phyloP scores from a whole-genome alignment of 2,888 invertebrate species.

The Cylindroiulus punctatus region DNA sequence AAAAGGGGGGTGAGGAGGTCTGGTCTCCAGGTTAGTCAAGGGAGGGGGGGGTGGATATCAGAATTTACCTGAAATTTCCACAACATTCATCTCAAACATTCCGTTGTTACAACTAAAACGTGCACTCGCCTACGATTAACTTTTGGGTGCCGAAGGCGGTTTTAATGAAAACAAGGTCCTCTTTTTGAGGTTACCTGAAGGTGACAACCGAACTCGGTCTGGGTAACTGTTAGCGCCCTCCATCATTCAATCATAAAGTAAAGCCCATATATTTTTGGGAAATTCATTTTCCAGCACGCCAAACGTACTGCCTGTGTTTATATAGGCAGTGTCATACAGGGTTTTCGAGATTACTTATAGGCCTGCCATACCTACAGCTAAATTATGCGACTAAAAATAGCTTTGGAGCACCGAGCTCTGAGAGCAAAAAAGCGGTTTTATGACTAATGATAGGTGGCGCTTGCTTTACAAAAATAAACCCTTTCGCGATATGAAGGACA shows the following conservation, averaged over 20 bases:
- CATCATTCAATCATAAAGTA: conserved; percentile 34
- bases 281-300: neutral
- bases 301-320: neutral
- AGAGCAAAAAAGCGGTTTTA: conserved; percentile 16
- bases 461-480: conserved; percentile 25
- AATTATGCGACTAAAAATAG: conserved; percentile 36
- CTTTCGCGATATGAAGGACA: conserved; percentile 11
- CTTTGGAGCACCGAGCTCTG: conserved; percentile 1
- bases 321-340: neutral
- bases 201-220: conserved; percentile 39
- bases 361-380: conserved; percentile 22
- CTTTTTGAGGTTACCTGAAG: conserved; percentile 51
- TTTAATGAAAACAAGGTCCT: conserved; percentile 54
- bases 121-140: conserved; percentile 51
- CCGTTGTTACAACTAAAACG: conserved; percentile 42
- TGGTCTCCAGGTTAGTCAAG: neutral
- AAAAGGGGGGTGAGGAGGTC: neutral
- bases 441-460: conserved; percentile 42
- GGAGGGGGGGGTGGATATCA: neutral
- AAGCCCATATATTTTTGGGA: conserved; percentile 15
- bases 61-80: neutral
- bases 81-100: conserved; percentile 47
- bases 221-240: conserved; percentile 34
- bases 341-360: conserved; percentile 27
- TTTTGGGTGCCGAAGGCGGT: conserved; percentile 51